Percentiles rank a stretch among this genome's conserved stretches.
Evolutionary conservation across 2,888 invertebrate species (phyloP).

Genomic region (Melipona beecheii): DNA sequence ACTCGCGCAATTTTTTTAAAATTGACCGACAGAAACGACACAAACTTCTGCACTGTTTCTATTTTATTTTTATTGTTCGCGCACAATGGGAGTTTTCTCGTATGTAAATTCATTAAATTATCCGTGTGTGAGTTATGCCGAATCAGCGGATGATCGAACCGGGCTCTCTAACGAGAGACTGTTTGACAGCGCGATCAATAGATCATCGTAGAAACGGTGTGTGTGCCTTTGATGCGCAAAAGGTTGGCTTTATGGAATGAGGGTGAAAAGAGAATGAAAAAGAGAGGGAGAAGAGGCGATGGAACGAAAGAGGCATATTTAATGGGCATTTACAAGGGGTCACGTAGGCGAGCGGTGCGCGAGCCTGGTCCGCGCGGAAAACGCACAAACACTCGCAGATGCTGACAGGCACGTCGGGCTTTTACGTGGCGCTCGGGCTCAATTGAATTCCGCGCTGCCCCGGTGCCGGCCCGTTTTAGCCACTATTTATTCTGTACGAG

Average conservation of each 20-base stretch:
- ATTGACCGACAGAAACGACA: no score
- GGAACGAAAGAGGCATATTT: constrained; percentile 68
- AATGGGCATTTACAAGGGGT: constrained; percentile 67
- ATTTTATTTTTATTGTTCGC: no score
- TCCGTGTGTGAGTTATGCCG: no score
- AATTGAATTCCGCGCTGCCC: constrained; percentile 56
- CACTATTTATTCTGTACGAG: constrained; percentile 68
- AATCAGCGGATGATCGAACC: neutral
- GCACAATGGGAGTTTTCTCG: no score
- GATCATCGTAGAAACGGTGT: constrained; percentile 62
- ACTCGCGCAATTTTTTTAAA: no score
- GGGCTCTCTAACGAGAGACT: neutral
- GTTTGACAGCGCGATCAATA: neutral
- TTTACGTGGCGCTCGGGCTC: constrained; percentile 48
- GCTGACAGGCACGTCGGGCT: constrained; percentile 50
- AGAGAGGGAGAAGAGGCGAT: neutral
- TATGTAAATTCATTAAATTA: no score
- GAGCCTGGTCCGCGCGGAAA: constrained; percentile 33
- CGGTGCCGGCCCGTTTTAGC: constrained; percentile 57
- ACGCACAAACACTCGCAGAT: constrained; percentile 52
- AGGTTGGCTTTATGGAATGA: neutral
- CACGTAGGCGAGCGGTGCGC: constrained; percentile 41
- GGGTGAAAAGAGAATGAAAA: neutral
- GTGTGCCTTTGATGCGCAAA: neutral
- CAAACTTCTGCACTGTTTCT: no score